Base-by-base conservation (phyloP, 2,113 vertebrate species). In the Eira barbara region DNA sequence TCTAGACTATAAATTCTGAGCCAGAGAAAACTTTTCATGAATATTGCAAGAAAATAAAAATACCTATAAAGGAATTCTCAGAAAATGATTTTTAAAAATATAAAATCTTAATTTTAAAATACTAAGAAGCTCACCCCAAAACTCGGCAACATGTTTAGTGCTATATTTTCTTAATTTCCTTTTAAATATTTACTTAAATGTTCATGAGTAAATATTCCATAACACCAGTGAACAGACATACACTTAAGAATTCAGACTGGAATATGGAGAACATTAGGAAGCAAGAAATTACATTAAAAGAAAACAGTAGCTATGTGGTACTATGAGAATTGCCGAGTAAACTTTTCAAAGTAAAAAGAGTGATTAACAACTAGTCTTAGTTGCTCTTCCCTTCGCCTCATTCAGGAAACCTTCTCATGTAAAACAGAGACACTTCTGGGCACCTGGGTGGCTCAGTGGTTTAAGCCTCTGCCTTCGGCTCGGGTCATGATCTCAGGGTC, bases 241-340 rank as follows among this genome's bases (percentile, higher is more conserved):
- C 2, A 97, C 13, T 85, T 91, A 96, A 86, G 59, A 85, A 96
- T 61, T 93, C 39, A 93, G 36, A 65, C 0, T 83, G 31, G 31
- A 86, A 95, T 23, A 65, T 0, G 89, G 59, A 80, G 4, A 94
- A 78, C 45, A 91, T 59, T 78, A 92, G 23, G 11, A 87, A 63
- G 29, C 29, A 86, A 85, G 12, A 89, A 12, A 34, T 71, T 89
- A 57, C 13, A 79, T 67, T 93, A 85, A 92, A 92, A 94, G 39
- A 10, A 87, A 88, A 85, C 13, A 94, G 45, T 6, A 47, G 20
- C 0, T 25, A 92, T 80, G 52, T 96, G 57, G 12, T 67, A 91
- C 65, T 36, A 69, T 57, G 61, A 94, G 39, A 84, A 94, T 76
- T 95, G 94, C 39, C 76, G 94, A 95, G n/a, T 52, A 93, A 95